Evolutionary conservation across 2,113 vertebrate genomes (phyloP).

Genomic region (Bufo gargarizans): DNA sequence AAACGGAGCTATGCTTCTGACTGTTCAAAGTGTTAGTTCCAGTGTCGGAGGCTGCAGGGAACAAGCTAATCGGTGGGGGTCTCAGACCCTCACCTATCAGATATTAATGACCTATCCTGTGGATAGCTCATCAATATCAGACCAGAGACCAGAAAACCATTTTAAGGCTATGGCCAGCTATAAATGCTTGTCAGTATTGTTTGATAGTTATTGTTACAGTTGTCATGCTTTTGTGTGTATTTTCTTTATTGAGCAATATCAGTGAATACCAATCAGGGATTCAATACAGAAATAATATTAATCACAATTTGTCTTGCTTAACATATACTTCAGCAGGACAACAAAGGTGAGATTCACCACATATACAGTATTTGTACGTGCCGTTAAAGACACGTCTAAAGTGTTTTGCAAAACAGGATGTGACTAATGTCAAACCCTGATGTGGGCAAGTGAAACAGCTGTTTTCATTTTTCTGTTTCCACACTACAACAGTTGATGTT

Average conservation of each 20-base stretch:
- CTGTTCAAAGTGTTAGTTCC: too few relatives aligned
- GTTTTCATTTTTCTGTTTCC: conserved; percentile 1
- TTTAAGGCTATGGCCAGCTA: too few relatives aligned
- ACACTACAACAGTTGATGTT: conserved; percentile 6
- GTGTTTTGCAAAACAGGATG: conserved; percentile 30
- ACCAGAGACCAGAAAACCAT: too few relatives aligned
- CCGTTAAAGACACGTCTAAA: not conserved
- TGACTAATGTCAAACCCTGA: conserved; percentile 36
- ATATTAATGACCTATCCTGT: too few relatives aligned
- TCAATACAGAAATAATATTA: not conserved
- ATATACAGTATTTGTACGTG: not conserved
- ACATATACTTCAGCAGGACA: not conserved
- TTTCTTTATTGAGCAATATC: not conserved
- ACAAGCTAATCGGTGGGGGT: too few relatives aligned
- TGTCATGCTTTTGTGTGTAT: not conserved
- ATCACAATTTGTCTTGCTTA: not conserved
- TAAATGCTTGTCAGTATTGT: too few relatives aligned
- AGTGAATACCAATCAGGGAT: not conserved
- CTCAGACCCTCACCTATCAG: too few relatives aligned
- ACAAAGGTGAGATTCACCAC: not conserved
- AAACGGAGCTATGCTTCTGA: too few relatives aligned
- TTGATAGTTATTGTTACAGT: too few relatives aligned
- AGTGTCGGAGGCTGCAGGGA: too few relatives aligned
- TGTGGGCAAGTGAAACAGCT: conserved; percentile 35
- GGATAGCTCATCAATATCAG: too few relatives aligned